These are phyloP conservation scores for Epizoanthus illoricatus DNA, from an alignment of 92 coral and sea anemone species.

Conservation along the genomic window DNA sequence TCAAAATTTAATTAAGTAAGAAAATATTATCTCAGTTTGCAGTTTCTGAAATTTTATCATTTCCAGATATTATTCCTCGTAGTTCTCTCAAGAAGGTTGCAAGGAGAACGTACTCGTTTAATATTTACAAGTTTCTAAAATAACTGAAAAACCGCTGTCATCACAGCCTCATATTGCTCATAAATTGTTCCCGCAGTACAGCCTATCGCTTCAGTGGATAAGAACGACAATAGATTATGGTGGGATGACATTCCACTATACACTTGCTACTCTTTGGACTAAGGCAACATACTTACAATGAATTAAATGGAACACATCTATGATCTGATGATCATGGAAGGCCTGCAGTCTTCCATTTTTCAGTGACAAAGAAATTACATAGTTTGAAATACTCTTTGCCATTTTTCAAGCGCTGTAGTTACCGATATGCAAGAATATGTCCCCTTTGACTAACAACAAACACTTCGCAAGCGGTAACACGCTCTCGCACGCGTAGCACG, in stretches of 20 bases:
- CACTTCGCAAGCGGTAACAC: too few species aligned
- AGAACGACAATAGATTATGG: background rate
- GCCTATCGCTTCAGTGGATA: background rate
- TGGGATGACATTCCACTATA: background rate
- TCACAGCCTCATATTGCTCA: background rate
- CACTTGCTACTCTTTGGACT: background rate
- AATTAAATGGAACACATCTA: too few species aligned
- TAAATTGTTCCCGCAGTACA: background rate
- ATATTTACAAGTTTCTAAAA: background rate
- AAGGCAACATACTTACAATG: too few species aligned
- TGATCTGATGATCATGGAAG: too few species aligned
- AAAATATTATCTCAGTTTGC: background rate
- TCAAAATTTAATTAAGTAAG: too few species aligned
- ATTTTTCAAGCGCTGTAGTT: too few species aligned
- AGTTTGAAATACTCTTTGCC: background rate
- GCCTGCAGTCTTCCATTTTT: too few species aligned
- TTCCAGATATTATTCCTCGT: background rate
- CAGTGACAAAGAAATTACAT: too few species aligned
- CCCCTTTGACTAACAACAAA: background rate
- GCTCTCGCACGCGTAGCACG: too few species aligned
- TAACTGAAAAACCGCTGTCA: too few species aligned
- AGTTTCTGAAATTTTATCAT: background rate
- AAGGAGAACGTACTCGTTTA: background rate
- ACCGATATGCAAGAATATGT: background rate
- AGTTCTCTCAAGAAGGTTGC: background rate